Evolutionary conservation across 2,888 invertebrate species (phyloP).

Genomic region (Odontomyia ornata): DNA sequence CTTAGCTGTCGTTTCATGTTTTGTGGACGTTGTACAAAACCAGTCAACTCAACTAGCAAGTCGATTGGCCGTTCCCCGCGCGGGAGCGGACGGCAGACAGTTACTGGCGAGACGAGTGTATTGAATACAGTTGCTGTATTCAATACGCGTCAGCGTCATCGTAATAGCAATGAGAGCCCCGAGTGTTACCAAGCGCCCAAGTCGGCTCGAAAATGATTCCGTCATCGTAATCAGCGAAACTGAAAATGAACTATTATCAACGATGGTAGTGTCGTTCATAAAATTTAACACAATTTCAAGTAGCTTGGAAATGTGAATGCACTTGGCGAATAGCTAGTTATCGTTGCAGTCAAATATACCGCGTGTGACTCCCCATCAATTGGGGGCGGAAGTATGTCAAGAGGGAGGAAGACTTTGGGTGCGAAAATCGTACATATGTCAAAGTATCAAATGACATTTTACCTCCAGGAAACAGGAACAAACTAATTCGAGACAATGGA

Average conservation of each 20-base stretch:
- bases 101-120: constrained; percentile 12
- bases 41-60: not conserved
- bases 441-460: not conserved
- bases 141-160: constrained; percentile 13
- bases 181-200: constrained; percentile 26
- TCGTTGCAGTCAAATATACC: too few relatives aligned
- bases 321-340: not conserved
- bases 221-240: not conserved
- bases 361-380: too few relatives aligned
- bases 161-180: not conserved
- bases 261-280: too few relatives aligned
- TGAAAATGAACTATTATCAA: not conserved
- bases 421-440: not conserved
- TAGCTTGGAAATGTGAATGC: not conserved
- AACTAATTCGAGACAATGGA: too few relatives aligned
- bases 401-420: not conserved
- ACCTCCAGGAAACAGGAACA: not conserved
- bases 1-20: not conserved
- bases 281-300: not conserved
- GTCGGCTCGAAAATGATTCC: not conserved
- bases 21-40: not conserved
- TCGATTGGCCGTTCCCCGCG: not conserved
- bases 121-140: constrained; percentile 37
- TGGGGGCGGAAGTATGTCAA: too few relatives aligned
- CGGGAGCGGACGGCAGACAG: not conserved